These are phyloP conservation scores for Dioctria rufipes DNA, from an alignment of 2,888 invertebrate species.

Conservation along the genomic window DNA sequence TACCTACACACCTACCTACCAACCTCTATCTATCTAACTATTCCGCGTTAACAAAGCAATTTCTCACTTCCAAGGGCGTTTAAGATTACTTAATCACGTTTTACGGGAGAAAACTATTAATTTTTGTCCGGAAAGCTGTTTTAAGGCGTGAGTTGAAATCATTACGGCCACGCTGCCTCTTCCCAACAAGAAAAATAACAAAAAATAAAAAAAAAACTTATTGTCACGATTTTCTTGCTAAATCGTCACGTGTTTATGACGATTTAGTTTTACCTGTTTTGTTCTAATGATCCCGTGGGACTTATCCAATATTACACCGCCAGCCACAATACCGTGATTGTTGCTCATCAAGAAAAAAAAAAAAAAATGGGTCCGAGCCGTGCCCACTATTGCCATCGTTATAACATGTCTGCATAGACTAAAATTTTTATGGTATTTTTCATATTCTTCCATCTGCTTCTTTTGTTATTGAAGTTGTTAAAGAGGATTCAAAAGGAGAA, in stretches of 20 bases:
- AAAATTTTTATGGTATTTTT: not conserved
- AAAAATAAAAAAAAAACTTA: not conserved
- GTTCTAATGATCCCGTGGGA: not conserved
- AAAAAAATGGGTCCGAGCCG: not conserved
- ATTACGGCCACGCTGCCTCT: not conserved
- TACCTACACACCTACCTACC: not conserved
- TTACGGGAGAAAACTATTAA: not conserved
- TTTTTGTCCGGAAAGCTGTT: not conserved
- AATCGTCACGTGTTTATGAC: not conserved
- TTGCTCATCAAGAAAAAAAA: not conserved
- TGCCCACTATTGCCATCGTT: not conserved
- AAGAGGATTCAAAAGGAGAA: not conserved
- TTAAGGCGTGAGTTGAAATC: not conserved
- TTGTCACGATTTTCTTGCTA: not conserved
- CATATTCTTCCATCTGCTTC: not conserved
- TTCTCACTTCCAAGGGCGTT: not conserved
- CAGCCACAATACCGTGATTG: not conserved
- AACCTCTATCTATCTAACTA: too few relatives aligned
- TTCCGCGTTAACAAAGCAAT: not conserved
- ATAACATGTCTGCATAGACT: not conserved
- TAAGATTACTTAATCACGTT: slow-evolving; percentile 9
- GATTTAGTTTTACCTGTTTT: slow-evolving; percentile 2
- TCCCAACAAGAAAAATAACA: not conserved
- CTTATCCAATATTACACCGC: not conserved
- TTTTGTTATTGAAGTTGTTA: not conserved